phyloP scores from a whole-genome alignment of 2,113 vertebrate species.

The Mesocricetus auratus region DNA sequence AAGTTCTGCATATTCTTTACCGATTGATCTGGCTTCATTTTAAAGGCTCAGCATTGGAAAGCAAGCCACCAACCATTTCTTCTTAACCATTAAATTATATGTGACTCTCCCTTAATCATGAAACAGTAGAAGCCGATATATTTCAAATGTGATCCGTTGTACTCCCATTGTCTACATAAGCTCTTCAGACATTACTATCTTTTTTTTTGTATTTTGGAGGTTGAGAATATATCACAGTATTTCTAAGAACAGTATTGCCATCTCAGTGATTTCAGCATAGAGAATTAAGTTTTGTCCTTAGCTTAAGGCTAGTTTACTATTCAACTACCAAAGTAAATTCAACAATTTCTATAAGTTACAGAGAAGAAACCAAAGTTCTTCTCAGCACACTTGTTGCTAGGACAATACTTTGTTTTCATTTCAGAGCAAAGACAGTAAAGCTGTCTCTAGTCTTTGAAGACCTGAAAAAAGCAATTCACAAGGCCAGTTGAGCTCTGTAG shows the following conservation, averaged over 20 bases:
- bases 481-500: not conserved
- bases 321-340: conserved; percentile 27
- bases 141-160: conserved; percentile 7
- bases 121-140: not conserved
- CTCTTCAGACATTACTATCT: not conserved
- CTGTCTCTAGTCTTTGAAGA: conserved; percentile 1
- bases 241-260: conserved; percentile 27
- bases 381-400: not conserved
- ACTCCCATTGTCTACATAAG: not conserved
- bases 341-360: conserved; percentile 37
- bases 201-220: not conserved
- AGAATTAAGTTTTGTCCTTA: conserved; percentile 20
- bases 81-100: conserved; percentile 39
- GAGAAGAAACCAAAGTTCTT: conserved; percentile 5
- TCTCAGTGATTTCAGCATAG: not conserved
- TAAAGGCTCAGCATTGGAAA: not conserved
- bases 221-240: not conserved
- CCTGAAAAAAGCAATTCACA: not conserved
- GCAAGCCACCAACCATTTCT: not conserved
- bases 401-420: conserved; percentile 31
- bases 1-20: not conserved
- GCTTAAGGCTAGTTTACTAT: conserved; percentile 10
- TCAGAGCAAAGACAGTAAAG: conserved; percentile 7
- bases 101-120: not conserved
- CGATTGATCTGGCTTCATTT: not conserved